Base-by-base conservation (phyloP, 1,140 invertebrate species). In the Ditylenchus dipsaci region DNA sequence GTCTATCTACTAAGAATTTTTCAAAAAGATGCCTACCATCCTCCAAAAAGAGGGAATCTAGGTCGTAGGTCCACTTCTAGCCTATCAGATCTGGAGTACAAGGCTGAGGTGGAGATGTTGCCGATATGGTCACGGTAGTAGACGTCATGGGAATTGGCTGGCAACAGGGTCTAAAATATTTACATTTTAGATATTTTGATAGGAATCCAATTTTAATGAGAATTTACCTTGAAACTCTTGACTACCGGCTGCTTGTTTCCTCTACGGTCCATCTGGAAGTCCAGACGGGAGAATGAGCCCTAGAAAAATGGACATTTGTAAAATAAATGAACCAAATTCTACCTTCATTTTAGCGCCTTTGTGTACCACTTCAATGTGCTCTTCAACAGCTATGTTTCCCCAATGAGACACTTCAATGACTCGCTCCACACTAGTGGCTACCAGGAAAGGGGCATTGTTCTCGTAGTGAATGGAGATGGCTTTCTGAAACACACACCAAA, bases 81-180 rank as follows among this genome's bases (percentile, higher is more conserved):
- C 42, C 91, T 90, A 83, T 97, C 93, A 15, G 65, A 26, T 13
- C 68, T 59, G 0, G 90, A 81, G 75, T 89, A 87, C 83, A 97
- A 90, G 82, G 93, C 90, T 0, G 93, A 97, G 7, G 95, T 99
- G 1, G 94, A 97, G 81, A 99, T 98, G 83, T 99, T 99, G 27
- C 96, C 96, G 85, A 99, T 98, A 75, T 94, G 93, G 85, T 99
- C 96, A 29, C 93, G 86, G 81, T 95, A 95, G 82, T 94, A 94
- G 70, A 94, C 91, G 77, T 96, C 92, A 63, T 88, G 87, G 13
- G 92, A 90, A 0, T 92, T 89, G 17, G 92, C 90, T 13, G 95
- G 95, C 21, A 98, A 84, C 65, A 93, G 84, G 0, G 94, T 97
- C 85, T 88, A 73, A 59, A 84, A 33, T 62, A 70, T 75, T 45